A percentile compares a stretch with the other conserved stretches of the same genome.
These are phyloP conservation scores for Brienomyrus longianalis DNA, from an alignment of 2,113 vertebrate genomes.

Conservation along the genomic window DNA sequence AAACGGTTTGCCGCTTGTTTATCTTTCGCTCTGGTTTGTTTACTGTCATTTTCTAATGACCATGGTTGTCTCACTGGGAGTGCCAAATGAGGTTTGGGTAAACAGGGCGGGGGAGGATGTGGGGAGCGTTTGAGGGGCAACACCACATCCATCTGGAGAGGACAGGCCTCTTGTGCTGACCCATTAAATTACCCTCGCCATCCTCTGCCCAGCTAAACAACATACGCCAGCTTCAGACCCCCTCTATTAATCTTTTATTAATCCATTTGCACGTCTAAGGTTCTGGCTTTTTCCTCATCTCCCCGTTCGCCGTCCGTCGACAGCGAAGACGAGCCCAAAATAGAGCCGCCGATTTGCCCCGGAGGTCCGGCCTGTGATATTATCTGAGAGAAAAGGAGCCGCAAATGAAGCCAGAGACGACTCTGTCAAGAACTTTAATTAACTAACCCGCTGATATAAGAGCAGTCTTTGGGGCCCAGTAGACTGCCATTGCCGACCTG, in stretches of 20 bases:
- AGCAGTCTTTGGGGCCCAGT: background rate
- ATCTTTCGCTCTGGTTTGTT: background rate
- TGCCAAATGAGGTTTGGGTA: background rate
- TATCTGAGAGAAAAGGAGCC: background rate
- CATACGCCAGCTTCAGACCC: background rate
- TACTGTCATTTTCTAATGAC: background rate
- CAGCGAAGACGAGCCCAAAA: background rate
- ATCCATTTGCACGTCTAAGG: background rate
- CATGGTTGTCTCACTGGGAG: background rate
- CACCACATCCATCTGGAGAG: background rate
- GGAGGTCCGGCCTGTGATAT: background rate
- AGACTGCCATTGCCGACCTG: background rate
- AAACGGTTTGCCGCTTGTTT: background rate
- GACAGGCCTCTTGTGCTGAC: background rate
- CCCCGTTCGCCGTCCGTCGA: background rate
- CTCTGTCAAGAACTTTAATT: background rate
- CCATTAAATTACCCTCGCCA: background rate
- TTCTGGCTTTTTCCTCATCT: background rate
- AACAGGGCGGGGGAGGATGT: background rate
- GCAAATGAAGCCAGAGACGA: background rate
- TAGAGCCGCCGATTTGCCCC: background rate
- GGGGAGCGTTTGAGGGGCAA: background rate
- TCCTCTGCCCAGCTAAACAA: background rate
- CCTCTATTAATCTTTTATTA: conserved; percentile 8
- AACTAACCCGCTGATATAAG: background rate